Evolutionary conservation across 1,140 invertebrate genomes (phyloP), one percentile per base, ranked within the genome.

Genomic region (Drosophila oshimai): DNA sequence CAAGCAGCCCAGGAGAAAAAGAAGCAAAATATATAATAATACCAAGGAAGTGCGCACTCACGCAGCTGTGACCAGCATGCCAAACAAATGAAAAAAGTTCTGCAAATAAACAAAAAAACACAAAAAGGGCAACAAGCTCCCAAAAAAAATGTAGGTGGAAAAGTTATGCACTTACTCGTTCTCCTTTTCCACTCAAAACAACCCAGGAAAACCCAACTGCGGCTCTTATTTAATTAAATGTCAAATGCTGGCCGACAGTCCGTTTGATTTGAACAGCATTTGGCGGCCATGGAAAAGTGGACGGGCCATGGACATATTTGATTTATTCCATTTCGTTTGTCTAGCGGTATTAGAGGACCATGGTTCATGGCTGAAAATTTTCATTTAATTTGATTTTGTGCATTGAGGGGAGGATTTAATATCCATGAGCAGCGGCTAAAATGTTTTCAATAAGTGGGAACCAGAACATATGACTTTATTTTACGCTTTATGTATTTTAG

Each of bases 71-170:
- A 84, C 79, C 79, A 84, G 80, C 75, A 83, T 71, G 67, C 58
- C 81, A 81, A 86, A 81, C 81, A 87, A 86, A 86, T 86, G 81
- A 86, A 86, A 87, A 84, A 84, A 84, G 71, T 84, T 87, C 22
- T 6, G 54, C 72, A 81, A 86, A 79, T 77, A 84, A 86, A 77
- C 64, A 42, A 31, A 70, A 49, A 18, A 36, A 39, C 24, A 55
- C 57, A 41, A 51, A 29, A 64, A 53, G 37, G 62, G 58, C 37
- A 77, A 44, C 50, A 71, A 26, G 31, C 53, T 54, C 64, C 17
- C 31, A 71, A 37, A 64, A 36, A 71, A 37, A 64, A 58, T 79
- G 76, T 79, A 79, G 75, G 75, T 80, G 67, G 64, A 70, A 80
- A 62, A 79, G 76, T 80, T 74, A 75, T 83, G 74, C 53, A 50